Conservation (phyloP, 2,888 invertebrate genomes). For the Melangyna quadrimaculata region DNA sequence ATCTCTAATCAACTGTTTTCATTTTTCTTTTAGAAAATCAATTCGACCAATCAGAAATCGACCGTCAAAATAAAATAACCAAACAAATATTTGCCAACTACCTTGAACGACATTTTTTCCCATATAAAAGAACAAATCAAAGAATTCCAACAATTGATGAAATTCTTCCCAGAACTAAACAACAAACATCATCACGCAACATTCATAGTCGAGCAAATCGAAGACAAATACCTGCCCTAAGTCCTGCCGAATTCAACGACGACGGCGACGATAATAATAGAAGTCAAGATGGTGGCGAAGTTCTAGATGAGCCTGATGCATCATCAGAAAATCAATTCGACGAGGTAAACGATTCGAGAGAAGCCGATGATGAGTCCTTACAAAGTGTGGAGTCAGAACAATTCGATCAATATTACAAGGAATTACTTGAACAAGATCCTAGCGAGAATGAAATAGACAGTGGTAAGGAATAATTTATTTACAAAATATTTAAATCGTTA, state of each 20-base stretch:
- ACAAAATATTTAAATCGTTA: no score
- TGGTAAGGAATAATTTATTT: constrained; percentile 75
- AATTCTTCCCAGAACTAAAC: constrained; percentile 83
- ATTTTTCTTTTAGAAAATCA: constrained; percentile 74
- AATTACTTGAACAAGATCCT: constrained; percentile 80
- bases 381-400: constrained; percentile 88
- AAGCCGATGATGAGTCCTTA: constrained; percentile 82
- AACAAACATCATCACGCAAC: background rate
- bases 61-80: constrained; percentile 89
- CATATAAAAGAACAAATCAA: constrained; percentile 82
- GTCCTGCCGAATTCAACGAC: constrained; percentile 5
- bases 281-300: constrained; percentile 76
- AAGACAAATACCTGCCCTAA: constrained; percentile 34
- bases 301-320: constrained; percentile 66
- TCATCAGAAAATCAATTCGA: constrained; percentile 67
- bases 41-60: constrained; percentile 84
- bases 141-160: constrained; percentile 85
- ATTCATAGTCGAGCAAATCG: constrained; percentile 34
- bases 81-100: constrained; percentile 89
- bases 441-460: constrained; percentile 79
- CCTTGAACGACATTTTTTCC: constrained; percentile 86
- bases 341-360: constrained; percentile 75
- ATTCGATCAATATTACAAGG: constrained; percentile 84
- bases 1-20: no score
- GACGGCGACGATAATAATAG: constrained; percentile 56